Conservation (phyloP, 2,797 vertebrate genomes). For the Florisuga fusca region DNA sequence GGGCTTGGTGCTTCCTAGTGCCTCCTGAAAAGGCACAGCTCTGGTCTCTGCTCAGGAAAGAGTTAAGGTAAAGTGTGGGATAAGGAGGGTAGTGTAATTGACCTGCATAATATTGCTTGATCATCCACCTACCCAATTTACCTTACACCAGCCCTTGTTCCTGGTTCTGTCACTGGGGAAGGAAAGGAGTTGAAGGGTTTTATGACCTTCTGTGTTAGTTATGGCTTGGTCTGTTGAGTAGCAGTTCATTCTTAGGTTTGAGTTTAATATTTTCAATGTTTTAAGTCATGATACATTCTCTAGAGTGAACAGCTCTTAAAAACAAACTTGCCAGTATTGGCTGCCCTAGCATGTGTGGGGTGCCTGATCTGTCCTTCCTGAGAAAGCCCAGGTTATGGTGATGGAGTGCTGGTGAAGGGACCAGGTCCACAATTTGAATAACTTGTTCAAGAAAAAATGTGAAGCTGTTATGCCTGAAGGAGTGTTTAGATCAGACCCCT, state of each 20-base stretch:
- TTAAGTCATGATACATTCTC: background rate
- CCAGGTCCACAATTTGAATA: background rate
- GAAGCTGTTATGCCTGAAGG: background rate
- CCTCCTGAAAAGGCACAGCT: background rate
- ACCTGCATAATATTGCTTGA: background rate
- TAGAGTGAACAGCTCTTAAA: background rate
- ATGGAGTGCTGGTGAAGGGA: background rate
- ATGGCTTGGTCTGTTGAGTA: background rate
- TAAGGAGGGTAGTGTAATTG: background rate
- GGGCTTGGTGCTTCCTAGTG: fast-evolving
- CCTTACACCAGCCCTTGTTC: background rate
- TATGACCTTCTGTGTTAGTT: background rate
- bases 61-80: background rate
- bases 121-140: background rate
- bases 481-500: background rate
- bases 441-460: background rate
- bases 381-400: background rate
- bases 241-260: background rate
- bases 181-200: fast-evolving
- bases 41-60: background rate
- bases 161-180: background rate
- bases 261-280: background rate
- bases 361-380: background rate
- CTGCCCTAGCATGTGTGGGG: background rate
- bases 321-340: background rate